These are phyloP conservation scores for Passerculus sandwichensis DNA, from an alignment of 2,797 vertebrate genomes.

Conservation along the genomic window DNA sequence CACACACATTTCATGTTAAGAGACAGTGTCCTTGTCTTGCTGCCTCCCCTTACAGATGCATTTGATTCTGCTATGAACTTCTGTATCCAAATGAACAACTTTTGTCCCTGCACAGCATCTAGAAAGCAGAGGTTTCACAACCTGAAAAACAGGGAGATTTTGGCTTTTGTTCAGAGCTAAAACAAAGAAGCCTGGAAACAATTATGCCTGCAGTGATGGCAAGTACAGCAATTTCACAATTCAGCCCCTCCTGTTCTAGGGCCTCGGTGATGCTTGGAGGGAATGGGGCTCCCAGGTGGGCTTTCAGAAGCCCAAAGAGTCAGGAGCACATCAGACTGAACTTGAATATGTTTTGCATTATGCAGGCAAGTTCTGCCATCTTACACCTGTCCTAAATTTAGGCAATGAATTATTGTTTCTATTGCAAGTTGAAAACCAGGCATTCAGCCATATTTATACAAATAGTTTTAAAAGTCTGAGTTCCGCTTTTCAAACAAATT, in stretches of 20 bases:
- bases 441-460: neutral
- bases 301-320: neutral
- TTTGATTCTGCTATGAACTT: neutral
- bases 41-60: neutral
- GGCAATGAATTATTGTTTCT: neutral
- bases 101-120: neutral
- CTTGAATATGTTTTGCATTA: neutral
- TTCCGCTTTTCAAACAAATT: neutral
- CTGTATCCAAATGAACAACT: neutral
- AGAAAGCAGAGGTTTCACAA: neutral
- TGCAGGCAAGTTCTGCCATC: neutral
- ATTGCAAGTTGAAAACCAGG: neutral
- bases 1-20: accelerated
- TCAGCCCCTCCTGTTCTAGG: neutral
- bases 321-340: neutral
- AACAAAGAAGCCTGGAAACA: neutral
- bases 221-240: neutral
- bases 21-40: neutral
- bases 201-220: neutral
- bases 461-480: neutral
- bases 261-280: neutral
- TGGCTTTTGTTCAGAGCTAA: neutral
- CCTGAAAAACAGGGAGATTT: neutral
- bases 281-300: neutral
- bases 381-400: neutral